Evolutionary conservation across 2,113 vertebrate species (phyloP), one percentile per base, ranked within the genome.

Genomic region (Brachionichthys hirsutus): DNA sequence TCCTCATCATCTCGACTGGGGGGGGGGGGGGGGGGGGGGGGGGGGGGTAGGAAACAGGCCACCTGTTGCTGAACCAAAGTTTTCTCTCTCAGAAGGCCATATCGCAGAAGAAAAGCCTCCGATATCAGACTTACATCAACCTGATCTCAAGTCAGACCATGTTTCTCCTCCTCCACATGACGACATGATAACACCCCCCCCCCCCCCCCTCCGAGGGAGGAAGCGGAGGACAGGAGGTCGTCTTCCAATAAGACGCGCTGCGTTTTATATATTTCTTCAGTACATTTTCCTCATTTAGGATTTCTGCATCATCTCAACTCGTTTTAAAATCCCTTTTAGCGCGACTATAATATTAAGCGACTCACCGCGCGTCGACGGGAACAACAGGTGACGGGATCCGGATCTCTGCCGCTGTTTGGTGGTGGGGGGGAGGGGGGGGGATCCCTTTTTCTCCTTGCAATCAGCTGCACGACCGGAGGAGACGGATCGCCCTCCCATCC

Each of bases 51-150:
- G 54, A 78, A 83, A 87, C 82, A 84, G 57, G 82, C 82, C 90
- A 92, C 90, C 91, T 92, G 90, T 91, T 92, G 90, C 90, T 90
- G 88, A 89, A 84, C 62, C 73, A 78, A 90, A 92, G 87, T 92
- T 92, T 87, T 57, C 70, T 78, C 70, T 78, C 81, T 85, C 66
- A 68, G 34, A 73, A 75, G 78, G 67, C 53, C 74, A 48, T 30
- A 62, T 70, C 79, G 63, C 65, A 53, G 4, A 9, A 15, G 11
- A 20, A 4, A 38, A 24, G 62, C 16, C 48, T 55, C 35, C 18
- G 19, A 53, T 66, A 14, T 56, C 15, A 48, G 14, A 18, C 47
- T 15, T 50, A 15, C 42, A 58, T 38, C 13, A 43, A 55, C 18
- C 35, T 49, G 15, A 17, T 36, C 17, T 48, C 22, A 42, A 69